Conservation (phyloP, 2,888 invertebrate genomes). For the Campoletis raptor region DNA sequence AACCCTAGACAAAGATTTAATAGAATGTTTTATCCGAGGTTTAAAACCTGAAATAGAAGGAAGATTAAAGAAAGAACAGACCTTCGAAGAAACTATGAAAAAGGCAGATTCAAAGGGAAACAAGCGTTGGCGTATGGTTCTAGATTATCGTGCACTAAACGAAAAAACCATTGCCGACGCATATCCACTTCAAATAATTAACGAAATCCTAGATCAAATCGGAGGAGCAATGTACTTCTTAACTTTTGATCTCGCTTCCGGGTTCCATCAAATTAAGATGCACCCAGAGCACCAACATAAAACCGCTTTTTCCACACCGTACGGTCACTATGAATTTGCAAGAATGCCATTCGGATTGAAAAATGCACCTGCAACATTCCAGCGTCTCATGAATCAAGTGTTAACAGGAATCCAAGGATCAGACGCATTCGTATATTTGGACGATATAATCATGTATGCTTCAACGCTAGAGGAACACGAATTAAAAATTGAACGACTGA, state of each 20-base stretch:
- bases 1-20: too few species aligned
- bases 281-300: slow-evolving; percentile 42
- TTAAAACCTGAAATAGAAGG: too few species aligned
- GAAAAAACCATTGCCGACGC: slow-evolving; percentile 74
- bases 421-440: slow-evolving; percentile 50
- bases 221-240: slow-evolving; percentile 68
- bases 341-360: slow-evolving; percentile 48
- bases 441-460: slow-evolving; percentile 38
- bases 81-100: too few species aligned
- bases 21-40: too few species aligned
- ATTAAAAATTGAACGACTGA: slow-evolving; percentile 15
- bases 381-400: slow-evolving; percentile 44
- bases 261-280: slow-evolving; percentile 42
- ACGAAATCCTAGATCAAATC: slow-evolving; percentile 76
- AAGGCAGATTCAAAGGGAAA: slow-evolving; percentile 72
- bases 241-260: slow-evolving; percentile 54
- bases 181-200: slow-evolving; percentile 75
- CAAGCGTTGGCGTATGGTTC: slow-evolving; percentile 28
- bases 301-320: slow-evolving; percentile 46
- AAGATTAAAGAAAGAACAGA: too few species aligned
- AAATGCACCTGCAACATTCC: slow-evolving; percentile 50
- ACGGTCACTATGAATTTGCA: slow-evolving; percentile 49
- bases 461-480: slow-evolving; percentile 38
- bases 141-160: slow-evolving; percentile 76
- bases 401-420: slow-evolving; percentile 50